Evolutionary conservation across 2,113 vertebrate species (phyloP), one percentile per base, ranked within the genome.

Genomic region (Malurus alboscapulatus): DNA sequence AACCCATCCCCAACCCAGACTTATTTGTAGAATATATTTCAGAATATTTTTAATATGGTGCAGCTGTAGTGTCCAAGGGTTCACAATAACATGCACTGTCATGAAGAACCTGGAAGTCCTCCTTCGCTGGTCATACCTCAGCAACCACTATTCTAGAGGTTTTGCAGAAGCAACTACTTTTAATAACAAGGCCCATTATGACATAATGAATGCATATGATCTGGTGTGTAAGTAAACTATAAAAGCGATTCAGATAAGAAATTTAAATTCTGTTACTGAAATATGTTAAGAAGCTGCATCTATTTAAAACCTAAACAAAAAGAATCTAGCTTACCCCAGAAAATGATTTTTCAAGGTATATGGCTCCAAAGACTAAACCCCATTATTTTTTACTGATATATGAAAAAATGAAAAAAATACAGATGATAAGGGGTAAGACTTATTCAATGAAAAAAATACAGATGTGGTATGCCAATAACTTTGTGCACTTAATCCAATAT

Each of bases 81-180:
- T 97, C 94, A 97, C 96, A 97, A 97, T 95, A 97, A 97, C 95
- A 96, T 91, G 95, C 95, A 97, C 93, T 97, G 95, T 95, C 94
- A 93, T 0, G 12, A 94, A 96, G 96, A 97, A 96, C 93, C 66
- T 96, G 63, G 88, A 94, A 96, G 72, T 87, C 77, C 69, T 95
- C 91, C 95, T 96, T 95, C 5, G 94, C 95, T 96, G 96, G 92
- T 88, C 88, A 92, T 75, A 96, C 85, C 95, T 97, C 94, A 95
- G 92, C 90, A 90, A 96, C 84, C 84, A 90, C 94, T 97, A 95
- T 87, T 18, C 95, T 95, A 96, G 92, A 95, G 84, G 92, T 97
- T 97, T 75, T 96, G 95, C 95, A 94, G 89, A 97, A 96, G 84
- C 79, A 96, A 95, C 85, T 93, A 96, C 93, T 97, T 95, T 96